Evolutionary conservation across 2,888 invertebrate genomes (phyloP).

Genomic region (Theretra japonica): DNA sequence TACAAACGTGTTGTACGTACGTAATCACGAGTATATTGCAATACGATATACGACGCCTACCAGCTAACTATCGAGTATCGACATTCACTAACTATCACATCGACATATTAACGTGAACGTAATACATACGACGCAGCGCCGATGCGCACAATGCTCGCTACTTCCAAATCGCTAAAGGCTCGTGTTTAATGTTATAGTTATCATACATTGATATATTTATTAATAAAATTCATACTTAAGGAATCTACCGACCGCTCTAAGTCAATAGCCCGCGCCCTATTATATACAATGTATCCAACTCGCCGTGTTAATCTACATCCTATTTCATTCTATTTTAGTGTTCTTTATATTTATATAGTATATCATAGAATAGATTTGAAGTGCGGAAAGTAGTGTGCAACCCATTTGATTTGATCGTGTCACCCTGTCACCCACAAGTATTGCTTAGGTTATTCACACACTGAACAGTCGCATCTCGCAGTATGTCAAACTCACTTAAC

Average conservation of each 20-base stretch:
- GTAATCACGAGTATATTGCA: conserved; percentile 20
- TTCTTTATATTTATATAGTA: background rate
- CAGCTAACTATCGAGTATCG: conserved; percentile 16
- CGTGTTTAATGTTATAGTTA: conserved; percentile 16
- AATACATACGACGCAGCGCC: background rate
- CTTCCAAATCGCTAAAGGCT: conserved; percentile 23
- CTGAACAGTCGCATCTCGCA: background rate
- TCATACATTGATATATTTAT: conserved; percentile 17
- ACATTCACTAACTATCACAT: conserved; percentile 23
- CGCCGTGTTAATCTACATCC: conserved; percentile 16
- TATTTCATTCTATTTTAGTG: conserved; percentile 17
- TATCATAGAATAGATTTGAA: conserved; percentile 17
- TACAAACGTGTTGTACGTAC: conserved; percentile 22
- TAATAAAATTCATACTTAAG: conserved; percentile 17
- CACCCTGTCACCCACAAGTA: conserved; percentile 42
- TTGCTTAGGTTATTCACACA: conserved; percentile 43
- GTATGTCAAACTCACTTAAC: conserved; percentile 19
- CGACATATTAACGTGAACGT: conserved; percentile 16
- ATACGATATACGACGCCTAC: conserved; percentile 25
- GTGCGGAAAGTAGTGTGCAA: conserved; percentile 24
- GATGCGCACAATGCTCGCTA: conserved; percentile 14
- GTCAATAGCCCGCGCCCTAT: conserved; percentile 13
- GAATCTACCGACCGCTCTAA: conserved; percentile 15
- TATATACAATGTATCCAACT: conserved; percentile 26
- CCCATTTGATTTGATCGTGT: conserved; percentile 16